Base-by-base conservation (phyloP, 2,888 invertebrate genomes). In the Pterobdella sp. region DNA sequence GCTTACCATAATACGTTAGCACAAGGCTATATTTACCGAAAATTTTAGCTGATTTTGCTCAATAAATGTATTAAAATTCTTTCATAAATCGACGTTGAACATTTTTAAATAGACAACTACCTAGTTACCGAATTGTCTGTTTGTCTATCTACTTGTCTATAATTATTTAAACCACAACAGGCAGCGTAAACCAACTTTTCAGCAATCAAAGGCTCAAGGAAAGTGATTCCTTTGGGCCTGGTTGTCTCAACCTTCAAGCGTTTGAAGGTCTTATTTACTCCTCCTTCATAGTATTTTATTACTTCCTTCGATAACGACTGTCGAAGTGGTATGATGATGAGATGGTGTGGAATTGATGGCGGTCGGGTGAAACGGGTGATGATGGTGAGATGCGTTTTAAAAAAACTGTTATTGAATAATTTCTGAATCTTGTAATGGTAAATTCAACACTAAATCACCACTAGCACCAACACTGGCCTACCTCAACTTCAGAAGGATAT, bases 401-500 rank as follows among this genome's bases (percentile, higher is more conserved):
- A n/a, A n/a, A n/a, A n/a, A n/a, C n/a, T n/a, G n/a, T n/a, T n/a
- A n/a, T n/a, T n/a, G n/a, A n/a, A n/a, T n/a, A n/a, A n/a, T n/a
- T n/a, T n/a, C n/a, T n/a, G n/a, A n/a, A n/a, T n/a, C n/a, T n/a
- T n/a, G n/a, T n/a, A n/a, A n/a, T n/a, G n/a, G n/a, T n/a, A 7
- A 42, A 42, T 42, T 7, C 49, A 42, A 42, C 49, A 14, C 10
- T 22, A 63, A 3, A 65, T 34, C 29, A 66, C 34, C 18, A 66
- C 1, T 2, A 66, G 14, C 66, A 66, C 4, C 66, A 7, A 68
- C n/a, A n/a, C n/a, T n/a, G n/a, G n/a, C n/a, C 14, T 29, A 69
- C 69, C 52, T 49, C 31, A 29, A 69, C 32, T 22, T 49, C 69
- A 10, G 52, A n/a, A 52, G 69, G 69, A 52, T 69, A 69, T 1